Conservation (phyloP, 2,888 invertebrate species). For the Philonicus albiceps region DNA sequence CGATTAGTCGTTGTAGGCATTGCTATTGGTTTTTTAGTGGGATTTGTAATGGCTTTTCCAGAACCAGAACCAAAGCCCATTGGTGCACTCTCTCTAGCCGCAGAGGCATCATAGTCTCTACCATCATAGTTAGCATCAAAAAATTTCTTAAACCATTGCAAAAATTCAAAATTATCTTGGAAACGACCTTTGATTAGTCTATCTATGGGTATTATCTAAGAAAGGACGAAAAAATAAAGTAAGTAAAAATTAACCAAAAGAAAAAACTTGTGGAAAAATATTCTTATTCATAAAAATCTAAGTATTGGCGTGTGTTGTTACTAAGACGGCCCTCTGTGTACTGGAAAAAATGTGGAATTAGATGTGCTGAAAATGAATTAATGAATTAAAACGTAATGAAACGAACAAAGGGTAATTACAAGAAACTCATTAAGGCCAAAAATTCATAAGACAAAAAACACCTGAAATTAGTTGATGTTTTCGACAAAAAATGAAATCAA, state of each 20-base stretch:
- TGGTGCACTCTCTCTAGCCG: conserved; percentile 83
- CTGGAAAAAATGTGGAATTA: conserved; percentile 10
- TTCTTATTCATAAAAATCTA: conserved; percentile 22
- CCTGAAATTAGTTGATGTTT: conserved; percentile 32
- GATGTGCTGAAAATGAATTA: conserved; percentile 32
- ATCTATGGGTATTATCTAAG: conserved; percentile 64
- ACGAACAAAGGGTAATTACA: not conserved
- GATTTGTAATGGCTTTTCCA: conserved; percentile 56
- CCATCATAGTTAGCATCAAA: conserved; percentile 99
- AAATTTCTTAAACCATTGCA: conserved; percentile 99
- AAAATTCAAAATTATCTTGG: conserved; percentile 99
- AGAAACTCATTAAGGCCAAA: not conserved
- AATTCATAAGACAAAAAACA: conserved; percentile 30
- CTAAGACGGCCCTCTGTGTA: conserved; percentile 39
- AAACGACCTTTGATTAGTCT: conserved; percentile 95
- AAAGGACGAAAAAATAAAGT: conserved; percentile 50
- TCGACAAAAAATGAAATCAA: conserved; percentile 11
- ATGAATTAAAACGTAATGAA: conserved; percentile 17
- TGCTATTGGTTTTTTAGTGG: conserved; percentile 45
- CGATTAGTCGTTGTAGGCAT: conserved; percentile 55
- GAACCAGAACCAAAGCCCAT: conserved; percentile 76
- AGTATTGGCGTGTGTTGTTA: not conserved
- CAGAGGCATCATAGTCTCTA: conserved; percentile 89
- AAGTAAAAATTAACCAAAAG: conserved; percentile 45
- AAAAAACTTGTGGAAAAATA: conserved; percentile 51